Base-by-base conservation (phyloP, 1,140 invertebrate genomes). In the Panagrolaimus sp. region DNA sequence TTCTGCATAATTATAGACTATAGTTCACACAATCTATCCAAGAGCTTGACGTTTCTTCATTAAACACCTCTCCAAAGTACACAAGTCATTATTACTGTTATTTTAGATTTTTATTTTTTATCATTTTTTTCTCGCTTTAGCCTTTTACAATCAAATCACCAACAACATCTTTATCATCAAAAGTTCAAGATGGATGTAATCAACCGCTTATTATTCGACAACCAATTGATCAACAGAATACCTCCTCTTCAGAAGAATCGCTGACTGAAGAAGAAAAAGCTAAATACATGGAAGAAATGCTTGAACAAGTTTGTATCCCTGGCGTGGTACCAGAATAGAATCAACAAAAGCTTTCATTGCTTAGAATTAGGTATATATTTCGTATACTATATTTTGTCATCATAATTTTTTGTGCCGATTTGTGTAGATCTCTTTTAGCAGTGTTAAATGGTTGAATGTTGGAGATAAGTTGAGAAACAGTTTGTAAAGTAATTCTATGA, bases 111-210 rank as follows among this genome's bases (percentile, higher is more conserved):
- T n/a, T n/a, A n/a, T 25, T 27, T 57, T 57, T 57, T 27, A 57
- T 27, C 20, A 11, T 57, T 57, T 13, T 27, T 57, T 25, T 25
- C 20, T 16, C 8, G 1, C 51, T 57, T 57, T 20, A 57, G 51
- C 51, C 51, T 27, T 57, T 57, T 16, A 57, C 51, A 57, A 20
- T 57, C 13, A 57, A 57, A 27, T 57, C 51, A 11, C 51, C 51
- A 9, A 27, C 20, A 20, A 25, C 51, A 57, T 27, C 51, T 20
- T 16, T 57, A 9, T 27, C 20, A 25, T 27, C 20, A 20, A 57
- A 57, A 27, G 51, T 57, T 27, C 51, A 57, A 57, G 51, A 57
- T 57, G 51, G 27, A 20, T 20, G 27, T 20, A 57, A 57, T 27
- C 51, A 27, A 11, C 51, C 51, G 20, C 51, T 57, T 20, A 57